Percentiles rank a stretch among this genome's conserved stretches.
Conservation (phyloP, 2,888 invertebrate species). For the Euzophera pinguis region DNA sequence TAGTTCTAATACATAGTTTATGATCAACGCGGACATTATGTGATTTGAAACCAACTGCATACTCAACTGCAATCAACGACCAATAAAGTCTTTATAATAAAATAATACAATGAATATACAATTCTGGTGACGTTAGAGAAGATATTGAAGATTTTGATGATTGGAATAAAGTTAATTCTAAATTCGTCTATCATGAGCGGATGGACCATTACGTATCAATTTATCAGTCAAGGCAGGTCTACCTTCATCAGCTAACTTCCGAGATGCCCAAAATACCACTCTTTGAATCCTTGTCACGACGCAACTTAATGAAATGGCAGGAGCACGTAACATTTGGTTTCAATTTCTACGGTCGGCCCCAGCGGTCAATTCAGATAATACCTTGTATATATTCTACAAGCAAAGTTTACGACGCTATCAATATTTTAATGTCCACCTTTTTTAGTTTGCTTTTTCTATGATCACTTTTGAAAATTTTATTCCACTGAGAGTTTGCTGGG, state of each 20-base stretch:
- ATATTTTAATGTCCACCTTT: neutral
- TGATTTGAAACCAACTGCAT: too few relatives aligned
- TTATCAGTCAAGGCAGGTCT: slow-evolving; percentile 4
- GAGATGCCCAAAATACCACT: neutral
- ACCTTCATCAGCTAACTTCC: neutral
- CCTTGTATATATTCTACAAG: slow-evolving; percentile 37
- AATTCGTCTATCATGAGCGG: neutral
- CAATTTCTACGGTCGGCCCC: slow-evolving; percentile 38
- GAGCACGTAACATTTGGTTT: slow-evolving; percentile 42
- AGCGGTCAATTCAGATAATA: slow-evolving; percentile 26
- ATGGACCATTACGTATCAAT: neutral
- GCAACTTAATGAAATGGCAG: slow-evolving; percentile 1
- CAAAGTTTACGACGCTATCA: neutral
- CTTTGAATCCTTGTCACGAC: slow-evolving; percentile 1
- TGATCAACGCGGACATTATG: too few relatives aligned
- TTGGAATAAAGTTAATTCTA: too few relatives aligned
- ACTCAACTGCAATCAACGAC: too few relatives aligned
- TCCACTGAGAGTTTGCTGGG: too few relatives aligned
- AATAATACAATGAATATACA: too few relatives aligned
- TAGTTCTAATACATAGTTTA: too few relatives aligned
- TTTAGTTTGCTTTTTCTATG: neutral
- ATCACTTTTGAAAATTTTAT: too few relatives aligned
- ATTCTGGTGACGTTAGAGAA: too few relatives aligned
- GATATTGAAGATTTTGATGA: too few relatives aligned
- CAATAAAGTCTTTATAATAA: too few relatives aligned